Percentiles rank a stretch among this genome's conserved stretches.
Evolutionary conservation across 2,113 vertebrate genomes (phyloP).

Genomic region (Mesitornis unicolor): DNA sequence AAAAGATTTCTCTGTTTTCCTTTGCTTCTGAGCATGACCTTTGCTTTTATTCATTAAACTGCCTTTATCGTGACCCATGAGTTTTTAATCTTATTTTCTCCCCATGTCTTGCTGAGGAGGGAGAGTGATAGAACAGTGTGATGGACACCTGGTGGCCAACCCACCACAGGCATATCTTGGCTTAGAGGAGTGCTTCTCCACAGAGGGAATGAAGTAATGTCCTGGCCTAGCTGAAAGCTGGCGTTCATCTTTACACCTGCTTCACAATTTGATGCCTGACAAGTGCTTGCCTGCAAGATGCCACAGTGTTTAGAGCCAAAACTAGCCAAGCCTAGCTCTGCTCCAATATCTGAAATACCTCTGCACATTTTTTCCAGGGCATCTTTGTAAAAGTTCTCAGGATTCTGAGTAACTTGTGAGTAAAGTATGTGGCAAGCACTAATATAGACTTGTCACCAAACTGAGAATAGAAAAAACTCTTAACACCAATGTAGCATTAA

Average conservation of each 20-base stretch:
- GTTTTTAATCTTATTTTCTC: background rate
- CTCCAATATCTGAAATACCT: fast-evolving
- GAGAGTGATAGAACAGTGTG: background rate
- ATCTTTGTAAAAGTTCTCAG: background rate
- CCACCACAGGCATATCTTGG: no score
- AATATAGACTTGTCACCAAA: no score
- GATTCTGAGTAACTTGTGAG: background rate
- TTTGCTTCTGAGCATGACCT: fast-evolving
- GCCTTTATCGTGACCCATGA: background rate
- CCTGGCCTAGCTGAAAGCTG: background rate
- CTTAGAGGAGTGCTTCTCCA: background rate
- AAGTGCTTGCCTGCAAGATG: no score
- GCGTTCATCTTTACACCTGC: background rate
- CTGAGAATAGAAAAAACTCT: no score
- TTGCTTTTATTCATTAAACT: background rate
- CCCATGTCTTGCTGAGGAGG: background rate
- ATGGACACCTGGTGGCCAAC: background rate
- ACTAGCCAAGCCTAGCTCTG: background rate
- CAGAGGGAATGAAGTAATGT: background rate
- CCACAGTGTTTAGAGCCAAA: background rate
- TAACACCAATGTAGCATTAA: no score
- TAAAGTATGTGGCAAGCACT: background rate
- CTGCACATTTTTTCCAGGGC: background rate
- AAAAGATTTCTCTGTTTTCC: background rate
- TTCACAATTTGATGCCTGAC: background rate